phyloP scores from a whole-genome alignment of 2,113 vertebrate genomes.

The Salminus brasiliensis region DNA sequence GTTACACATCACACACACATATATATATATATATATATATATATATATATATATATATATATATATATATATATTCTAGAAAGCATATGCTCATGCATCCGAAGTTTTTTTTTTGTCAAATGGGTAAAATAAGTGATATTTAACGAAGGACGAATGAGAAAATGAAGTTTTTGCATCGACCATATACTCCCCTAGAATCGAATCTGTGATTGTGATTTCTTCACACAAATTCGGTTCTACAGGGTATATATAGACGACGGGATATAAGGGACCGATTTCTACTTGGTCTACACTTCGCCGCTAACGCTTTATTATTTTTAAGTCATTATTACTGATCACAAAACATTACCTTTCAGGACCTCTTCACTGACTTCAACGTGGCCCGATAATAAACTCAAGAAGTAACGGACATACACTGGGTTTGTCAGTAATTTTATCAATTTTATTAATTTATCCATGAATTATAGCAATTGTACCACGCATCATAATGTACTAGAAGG shows the following conservation, averaged over 20 bases:
- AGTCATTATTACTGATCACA: background rate
- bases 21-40: no score
- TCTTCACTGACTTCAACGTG: background rate
- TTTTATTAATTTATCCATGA: background rate
- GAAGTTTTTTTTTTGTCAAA: no score
- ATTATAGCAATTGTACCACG: background rate
- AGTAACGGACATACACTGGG: background rate
- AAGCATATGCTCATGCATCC: no score
- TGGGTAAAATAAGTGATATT: no score
- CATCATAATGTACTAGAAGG: background rate
- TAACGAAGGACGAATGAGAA: no score
- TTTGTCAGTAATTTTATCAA: background rate
- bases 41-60: no score
- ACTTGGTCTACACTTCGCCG: background rate
- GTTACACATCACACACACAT: no score
- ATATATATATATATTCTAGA: no score
- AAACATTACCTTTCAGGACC: background rate
- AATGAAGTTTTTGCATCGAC: conserved; percentile 99
- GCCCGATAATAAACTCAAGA: background rate
- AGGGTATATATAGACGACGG: conserved; percentile 87
- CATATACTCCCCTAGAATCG: conserved; percentile 99
- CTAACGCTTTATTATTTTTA: background rate
- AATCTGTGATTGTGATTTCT: conserved; percentile 97
- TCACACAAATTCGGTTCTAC: conserved; percentile 92
- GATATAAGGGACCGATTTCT: conserved; percentile 41